Evolutionary conservation across 2,113 vertebrate species (phyloP).

Genomic region (Alligator sinensis): DNA sequence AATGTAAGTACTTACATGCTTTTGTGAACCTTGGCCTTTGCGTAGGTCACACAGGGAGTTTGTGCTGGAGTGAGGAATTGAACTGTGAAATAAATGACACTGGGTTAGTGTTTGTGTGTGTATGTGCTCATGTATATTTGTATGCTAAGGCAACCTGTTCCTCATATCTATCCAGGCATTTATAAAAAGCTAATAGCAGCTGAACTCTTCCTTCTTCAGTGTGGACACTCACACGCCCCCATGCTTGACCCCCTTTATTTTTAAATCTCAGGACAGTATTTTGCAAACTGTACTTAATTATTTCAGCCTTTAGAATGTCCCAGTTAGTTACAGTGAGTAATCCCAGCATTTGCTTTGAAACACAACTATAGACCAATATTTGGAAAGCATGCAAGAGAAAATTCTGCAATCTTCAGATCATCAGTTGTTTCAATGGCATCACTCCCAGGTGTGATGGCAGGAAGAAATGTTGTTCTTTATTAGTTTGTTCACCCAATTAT

Average conservation of each 20-base stretch:
- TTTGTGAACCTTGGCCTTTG: too few relatives aligned
- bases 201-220: neutral
- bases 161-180: neutral
- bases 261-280: neutral
- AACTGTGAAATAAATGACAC: neutral
- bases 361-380: neutral
- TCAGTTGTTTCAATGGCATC: neutral
- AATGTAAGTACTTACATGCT: too few relatives aligned
- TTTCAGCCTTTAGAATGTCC: neutral
- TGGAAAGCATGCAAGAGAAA: neutral
- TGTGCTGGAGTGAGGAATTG: neutral
- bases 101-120: too few relatives aligned
- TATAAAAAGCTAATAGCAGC: neutral
- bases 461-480: neutral
- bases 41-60: neutral
- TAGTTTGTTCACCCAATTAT: neutral
- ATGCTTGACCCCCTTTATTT: neutral
- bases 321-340: neutral
- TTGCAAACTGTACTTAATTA: neutral
- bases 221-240: neutral
- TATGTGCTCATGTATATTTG: neutral
- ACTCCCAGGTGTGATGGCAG: neutral
- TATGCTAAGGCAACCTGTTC: neutral
- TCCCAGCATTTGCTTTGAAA: neutral
- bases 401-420: neutral